Evolutionary conservation across 2,888 invertebrate species (phyloP).

Genomic region (Agelastica alni): DNA sequence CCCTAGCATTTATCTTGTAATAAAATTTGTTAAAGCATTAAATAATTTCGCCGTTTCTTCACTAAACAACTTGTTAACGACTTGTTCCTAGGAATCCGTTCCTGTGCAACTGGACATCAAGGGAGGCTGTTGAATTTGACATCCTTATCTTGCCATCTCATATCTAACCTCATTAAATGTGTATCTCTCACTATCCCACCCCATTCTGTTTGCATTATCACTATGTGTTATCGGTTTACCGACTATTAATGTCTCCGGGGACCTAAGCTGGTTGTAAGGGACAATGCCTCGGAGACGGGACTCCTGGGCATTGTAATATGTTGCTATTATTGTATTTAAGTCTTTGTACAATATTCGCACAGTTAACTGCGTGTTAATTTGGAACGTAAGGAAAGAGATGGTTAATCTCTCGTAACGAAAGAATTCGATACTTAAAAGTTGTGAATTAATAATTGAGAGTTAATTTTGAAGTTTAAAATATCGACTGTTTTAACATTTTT

Average conservation of each 20-base stretch:
- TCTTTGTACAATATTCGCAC: neutral
- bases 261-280: constrained; percentile 35
- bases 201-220: constrained; percentile 46
- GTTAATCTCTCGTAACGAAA: too few relatives aligned
- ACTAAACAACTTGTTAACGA: too few relatives aligned
- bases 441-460: too few relatives aligned
- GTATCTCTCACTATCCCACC: constrained; percentile 39
- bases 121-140: constrained; percentile 21
- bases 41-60: neutral
- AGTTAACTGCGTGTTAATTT: constrained; percentile 6
- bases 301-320: constrained; percentile 40
- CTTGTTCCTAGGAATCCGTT: neutral
- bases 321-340: constrained; percentile 31
- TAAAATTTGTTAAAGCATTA: neutral
- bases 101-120: neutral
- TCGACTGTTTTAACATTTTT: too few relatives aligned
- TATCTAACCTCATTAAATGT: constrained; percentile 40
- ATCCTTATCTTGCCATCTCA: constrained; percentile 28
- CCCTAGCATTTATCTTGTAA: too few relatives aligned
- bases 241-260: constrained; percentile 46
- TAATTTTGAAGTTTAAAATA: too few relatives aligned
- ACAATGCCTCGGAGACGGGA: constrained; percentile 29
- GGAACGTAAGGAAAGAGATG: neutral
- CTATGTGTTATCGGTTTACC: constrained; percentile 40
- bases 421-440: too few relatives aligned